Evolutionary conservation across 1,140 invertebrate species (phyloP).

Genomic region (Delia radicum): DNA sequence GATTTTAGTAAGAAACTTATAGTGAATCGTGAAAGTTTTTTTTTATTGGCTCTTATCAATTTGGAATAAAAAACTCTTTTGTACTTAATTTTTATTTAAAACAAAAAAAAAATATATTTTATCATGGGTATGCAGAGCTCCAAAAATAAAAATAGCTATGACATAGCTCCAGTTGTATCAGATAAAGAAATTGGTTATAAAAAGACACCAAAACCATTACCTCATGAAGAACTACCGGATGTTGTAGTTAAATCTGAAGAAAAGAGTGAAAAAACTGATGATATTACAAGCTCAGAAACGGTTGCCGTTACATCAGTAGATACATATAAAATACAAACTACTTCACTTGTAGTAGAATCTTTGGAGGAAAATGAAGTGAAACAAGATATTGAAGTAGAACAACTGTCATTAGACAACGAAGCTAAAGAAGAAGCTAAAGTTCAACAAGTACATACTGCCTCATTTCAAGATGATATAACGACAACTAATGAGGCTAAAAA

Average conservation of each 20-base stretch:
- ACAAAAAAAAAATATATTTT: not conserved
- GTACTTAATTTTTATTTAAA: not conserved
- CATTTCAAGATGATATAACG: no score
- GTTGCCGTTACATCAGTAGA: not conserved
- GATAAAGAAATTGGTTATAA: slow-evolving; percentile 3
- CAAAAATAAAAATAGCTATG: slow-evolving; percentile 14
- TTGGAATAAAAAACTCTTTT: not conserved
- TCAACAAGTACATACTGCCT: not conserved
- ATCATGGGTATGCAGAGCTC: slow-evolving; percentile 31
- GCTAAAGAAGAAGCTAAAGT: not conserved
- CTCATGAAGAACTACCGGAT: not conserved
- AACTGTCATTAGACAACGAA: no score
- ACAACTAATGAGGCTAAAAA: no score
- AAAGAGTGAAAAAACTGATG: not conserved
- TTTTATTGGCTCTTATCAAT: no score
- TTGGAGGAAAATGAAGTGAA: not conserved
- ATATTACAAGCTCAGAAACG: no score
- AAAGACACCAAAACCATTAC: slow-evolving; percentile 5
- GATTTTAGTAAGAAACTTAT: not conserved
- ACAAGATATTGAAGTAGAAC: not conserved
- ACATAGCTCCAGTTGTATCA: slow-evolving; percentile 12
- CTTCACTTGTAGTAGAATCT: no score
- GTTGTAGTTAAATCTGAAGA: not conserved
- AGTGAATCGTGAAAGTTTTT: slow-evolving; percentile 10
- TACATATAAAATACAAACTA: not conserved